Percentiles rank a stretch among this genome's conserved stretches.
Conservation (phyloP, 2,888 invertebrate species). For the Trissoscelio sp. region DNA sequence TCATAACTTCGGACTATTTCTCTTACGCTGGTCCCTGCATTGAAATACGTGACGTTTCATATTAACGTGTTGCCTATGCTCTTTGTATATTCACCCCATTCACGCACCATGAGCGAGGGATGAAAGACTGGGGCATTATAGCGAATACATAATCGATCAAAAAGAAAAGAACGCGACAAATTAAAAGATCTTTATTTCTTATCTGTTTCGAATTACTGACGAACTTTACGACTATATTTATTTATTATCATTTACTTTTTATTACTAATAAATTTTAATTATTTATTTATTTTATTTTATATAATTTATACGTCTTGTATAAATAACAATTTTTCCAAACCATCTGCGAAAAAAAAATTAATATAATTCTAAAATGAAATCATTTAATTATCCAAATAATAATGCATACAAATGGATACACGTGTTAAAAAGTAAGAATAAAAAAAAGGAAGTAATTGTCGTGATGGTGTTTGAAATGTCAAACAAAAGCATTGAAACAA, state of each 20-base stretch:
- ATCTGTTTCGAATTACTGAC: slow-evolving; percentile 18
- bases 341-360: too few relatives aligned
- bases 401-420: too few relatives aligned
- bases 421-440: too few relatives aligned
- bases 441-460: too few relatives aligned
- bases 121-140: slow-evolving; percentile 49
- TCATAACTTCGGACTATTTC: slow-evolving; percentile 61
- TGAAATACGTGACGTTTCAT: slow-evolving; percentile 68
- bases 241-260: neutral
- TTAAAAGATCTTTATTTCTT: slow-evolving; percentile 54
- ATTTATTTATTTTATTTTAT: too few relatives aligned
- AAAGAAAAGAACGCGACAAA: slow-evolving; percentile 54
- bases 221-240: neutral
- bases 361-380: too few relatives aligned
- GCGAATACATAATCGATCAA: slow-evolving; percentile 56
- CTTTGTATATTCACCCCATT: slow-evolving; percentile 67
- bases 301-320: too few relatives aligned
- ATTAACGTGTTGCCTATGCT: slow-evolving; percentile 64
- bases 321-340: too few relatives aligned
- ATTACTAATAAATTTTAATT: neutral
- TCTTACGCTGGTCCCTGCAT: slow-evolving; percentile 47
- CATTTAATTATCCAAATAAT: too few relatives aligned
- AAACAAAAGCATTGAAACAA: neutral
- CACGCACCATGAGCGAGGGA: slow-evolving; percentile 47
- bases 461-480: too few relatives aligned